Evolutionary conservation across 2,888 invertebrate genomes (phyloP).

Genomic region (Dimorphilus gyrociliatus): DNA sequence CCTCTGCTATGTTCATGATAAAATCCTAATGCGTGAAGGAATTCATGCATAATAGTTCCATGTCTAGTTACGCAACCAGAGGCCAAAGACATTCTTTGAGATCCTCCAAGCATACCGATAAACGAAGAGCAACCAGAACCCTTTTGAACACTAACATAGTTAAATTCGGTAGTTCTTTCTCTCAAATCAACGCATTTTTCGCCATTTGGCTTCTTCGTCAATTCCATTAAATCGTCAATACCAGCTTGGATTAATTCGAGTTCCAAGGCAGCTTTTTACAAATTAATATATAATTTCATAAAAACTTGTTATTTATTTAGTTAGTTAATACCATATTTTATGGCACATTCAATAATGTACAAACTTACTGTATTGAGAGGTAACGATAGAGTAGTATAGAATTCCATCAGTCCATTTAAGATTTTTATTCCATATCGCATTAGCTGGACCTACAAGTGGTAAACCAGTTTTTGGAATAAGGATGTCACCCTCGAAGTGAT

Average conservation of each 20-base stretch:
- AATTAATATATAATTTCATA: too few relatives aligned
- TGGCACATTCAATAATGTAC: too few relatives aligned
- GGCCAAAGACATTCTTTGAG: conserved; percentile 53
- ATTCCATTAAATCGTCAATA: conserved; percentile 17
- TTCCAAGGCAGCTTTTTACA: too few relatives aligned
- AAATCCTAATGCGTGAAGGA: conserved; percentile 62
- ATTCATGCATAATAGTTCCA: conserved; percentile 56
- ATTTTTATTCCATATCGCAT: conserved; percentile 2
- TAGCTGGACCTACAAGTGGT: conserved; percentile 2
- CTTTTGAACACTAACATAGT: conserved; percentile 41
- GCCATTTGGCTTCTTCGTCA: conserved; percentile 33
- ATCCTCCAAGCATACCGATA: conserved; percentile 55
- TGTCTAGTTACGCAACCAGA: conserved; percentile 35
- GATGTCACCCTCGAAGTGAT: too few relatives aligned
- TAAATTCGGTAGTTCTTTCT: conserved; percentile 43
- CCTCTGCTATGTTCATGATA: conserved; percentile 66
- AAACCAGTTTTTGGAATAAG: too few relatives aligned
- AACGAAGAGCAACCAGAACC: conserved; percentile 52
- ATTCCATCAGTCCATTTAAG: conserved; percentile 1
- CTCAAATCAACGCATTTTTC: conserved; percentile 46
- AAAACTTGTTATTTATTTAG: too few relatives aligned
- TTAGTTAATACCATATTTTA: too few relatives aligned
- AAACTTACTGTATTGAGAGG: conserved; percentile 2
- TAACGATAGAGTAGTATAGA: conserved; percentile 1
- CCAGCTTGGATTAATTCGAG: conserved; percentile 14